Base-by-base conservation (phyloP, 1,140 invertebrate species). In the Lanistes nyassanus region DNA sequence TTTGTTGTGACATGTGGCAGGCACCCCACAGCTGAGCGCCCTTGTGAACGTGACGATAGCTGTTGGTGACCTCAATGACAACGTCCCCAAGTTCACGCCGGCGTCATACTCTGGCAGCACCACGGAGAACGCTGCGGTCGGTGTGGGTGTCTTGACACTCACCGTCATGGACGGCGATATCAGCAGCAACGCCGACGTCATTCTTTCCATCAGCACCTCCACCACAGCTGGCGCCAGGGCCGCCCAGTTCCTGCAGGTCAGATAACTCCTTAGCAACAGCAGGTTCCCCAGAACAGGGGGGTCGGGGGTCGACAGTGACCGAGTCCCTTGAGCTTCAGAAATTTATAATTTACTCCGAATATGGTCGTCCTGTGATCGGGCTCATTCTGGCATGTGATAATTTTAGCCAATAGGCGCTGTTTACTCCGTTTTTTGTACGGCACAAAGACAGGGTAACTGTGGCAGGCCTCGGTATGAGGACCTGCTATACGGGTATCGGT, bases 161-260 rank as follows among this genome's bases (percentile, higher is more conserved):
- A 90, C 91, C 42, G 94, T 95, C 0, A 92, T 94, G n/a, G 95
- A 96, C 86, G 91, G 92, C 73, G 95, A 97, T 86, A 92, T 92
- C 78, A 94, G 95, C 0, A 91, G 39, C 26, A 98, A 98, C 86
- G 94, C 92, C 3, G 88, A 91, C 68, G 90, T 97, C 2, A 90
- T 88, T 26, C 98, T 97, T 85, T 92, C 91, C n/a, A 90, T 98
- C 9, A 93, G 3, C 90, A 74, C 51, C 29, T 69, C 76, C 31
- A 55, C 91, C 0, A 85, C 90, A 13, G 82, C 85, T 58, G 95
- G 94, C 6, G 51, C 66, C 16, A 55, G 29, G 19, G 73, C 79
- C 6, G 42, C 69, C 29, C 19, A 31, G 2, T 77, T 75, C 51
- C 56, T 80, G n/a, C 34, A 71, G 21, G 72, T 79, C 3, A 29